These are phyloP conservation scores for Bursaphelenchus mucronatus DNA, from an alignment of 1,140 invertebrate genomes.

Conservation along the genomic window DNA sequence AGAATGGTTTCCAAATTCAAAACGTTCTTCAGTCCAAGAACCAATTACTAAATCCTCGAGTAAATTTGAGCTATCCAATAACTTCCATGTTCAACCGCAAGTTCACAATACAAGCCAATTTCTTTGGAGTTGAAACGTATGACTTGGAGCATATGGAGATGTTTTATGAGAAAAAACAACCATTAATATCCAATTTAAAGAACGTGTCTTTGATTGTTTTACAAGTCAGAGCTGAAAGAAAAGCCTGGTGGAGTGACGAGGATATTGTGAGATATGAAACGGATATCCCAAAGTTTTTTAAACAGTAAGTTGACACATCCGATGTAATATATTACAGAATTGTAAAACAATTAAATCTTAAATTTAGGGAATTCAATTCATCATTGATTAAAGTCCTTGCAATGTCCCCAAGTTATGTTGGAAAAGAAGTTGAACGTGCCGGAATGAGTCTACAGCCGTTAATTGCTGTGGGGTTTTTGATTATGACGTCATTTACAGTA, in stretches of 20 bases:
- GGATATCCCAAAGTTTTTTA: constrained; percentile 39
- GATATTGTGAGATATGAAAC: constrained; percentile 35
- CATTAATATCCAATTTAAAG: constrained; percentile 19
- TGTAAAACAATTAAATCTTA: constrained; percentile 1
- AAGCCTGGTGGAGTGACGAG: constrained; percentile 31
- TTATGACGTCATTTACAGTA: constrained; percentile 40
- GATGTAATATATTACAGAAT: constrained; percentile 21
- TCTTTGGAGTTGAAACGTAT: constrained; percentile 21
- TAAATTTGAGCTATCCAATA: constrained; percentile 22
- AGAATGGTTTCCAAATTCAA: constrained; percentile 18
- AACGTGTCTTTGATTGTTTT: constrained; percentile 32
- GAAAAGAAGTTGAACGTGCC: constrained; percentile 40
- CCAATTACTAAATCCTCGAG: background rate
- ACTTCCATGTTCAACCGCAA: constrained; percentile 23
- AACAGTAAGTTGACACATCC: constrained; percentile 28
- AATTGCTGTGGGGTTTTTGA: constrained; percentile 38
- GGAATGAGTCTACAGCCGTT: constrained; percentile 44
- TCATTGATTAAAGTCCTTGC: constrained; percentile 28
- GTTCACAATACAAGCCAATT: constrained; percentile 26
- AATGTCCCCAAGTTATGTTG: constrained; percentile 34
- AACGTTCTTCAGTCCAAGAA: constrained; percentile 1
- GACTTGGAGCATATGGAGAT: background rate
- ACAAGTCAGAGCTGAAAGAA: constrained; percentile 37
- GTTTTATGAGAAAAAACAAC: background rate
- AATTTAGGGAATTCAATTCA: constrained; percentile 32